A percentile compares a stretch with the other conserved stretches of the same genome.
Conservation (phyloP, 1,140 invertebrate genomes). For the Pseudoatta argentina region DNA sequence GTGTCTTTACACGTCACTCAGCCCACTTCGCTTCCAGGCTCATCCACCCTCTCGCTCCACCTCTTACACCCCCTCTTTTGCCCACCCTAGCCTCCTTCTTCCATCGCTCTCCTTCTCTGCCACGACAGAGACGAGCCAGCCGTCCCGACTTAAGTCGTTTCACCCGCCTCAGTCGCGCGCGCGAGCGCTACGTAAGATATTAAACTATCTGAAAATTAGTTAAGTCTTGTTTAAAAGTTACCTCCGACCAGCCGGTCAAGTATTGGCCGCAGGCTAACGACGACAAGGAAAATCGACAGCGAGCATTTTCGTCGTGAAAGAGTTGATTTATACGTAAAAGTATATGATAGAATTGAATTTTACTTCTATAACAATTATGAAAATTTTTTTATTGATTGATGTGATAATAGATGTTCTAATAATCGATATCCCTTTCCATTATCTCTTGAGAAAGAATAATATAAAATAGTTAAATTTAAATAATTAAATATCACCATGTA, state of each 20-base stretch:
- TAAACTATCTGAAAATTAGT: conserved; percentile 86
- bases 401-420: not conserved
- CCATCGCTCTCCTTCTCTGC: conserved; percentile 67
- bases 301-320: conserved; percentile 24
- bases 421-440: not conserved
- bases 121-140: conserved; percentile 80
- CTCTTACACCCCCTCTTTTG: conserved; percentile 55
- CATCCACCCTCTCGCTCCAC: conserved; percentile 78
- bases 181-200: conserved; percentile 81
- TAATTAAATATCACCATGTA: not conserved
- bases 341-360: not conserved
- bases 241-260: conserved; percentile 69
- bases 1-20: conserved; percentile 87
- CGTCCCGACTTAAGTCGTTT: conserved; percentile 85
- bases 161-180: conserved; percentile 72
- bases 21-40: conserved; percentile 85
- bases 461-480: not conserved
- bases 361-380: not conserved
- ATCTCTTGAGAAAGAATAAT: not conserved
- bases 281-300: conserved; percentile 68
- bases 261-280: conserved; percentile 69
- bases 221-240: conserved; percentile 86
- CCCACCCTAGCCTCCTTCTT: conserved; percentile 47
- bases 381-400: conserved; percentile 14
- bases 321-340: conserved; percentile 6